Conservation (phyloP, 1,140 invertebrate species). For the Ceratoteleas bidentatus region DNA sequence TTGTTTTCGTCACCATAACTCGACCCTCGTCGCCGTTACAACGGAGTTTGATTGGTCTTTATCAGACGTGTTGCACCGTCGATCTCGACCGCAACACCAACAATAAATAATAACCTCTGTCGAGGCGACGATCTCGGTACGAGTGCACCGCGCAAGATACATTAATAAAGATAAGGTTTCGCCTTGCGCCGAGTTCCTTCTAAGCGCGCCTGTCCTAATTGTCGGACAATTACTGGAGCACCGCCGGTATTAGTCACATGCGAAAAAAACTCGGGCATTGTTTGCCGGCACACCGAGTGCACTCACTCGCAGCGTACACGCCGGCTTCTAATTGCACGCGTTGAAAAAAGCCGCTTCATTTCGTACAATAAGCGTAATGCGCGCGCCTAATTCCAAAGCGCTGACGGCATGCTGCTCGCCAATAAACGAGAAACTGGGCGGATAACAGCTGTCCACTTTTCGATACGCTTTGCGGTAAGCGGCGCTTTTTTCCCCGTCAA, state of each 20-base stretch:
- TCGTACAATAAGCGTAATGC: slow-evolving; percentile 54
- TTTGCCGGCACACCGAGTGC: slow-evolving; percentile 64
- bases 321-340: slow-evolving; percentile 70
- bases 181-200: slow-evolving; percentile 39
- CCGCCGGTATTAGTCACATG: slow-evolving; percentile 72
- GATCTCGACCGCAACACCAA: slow-evolving; percentile 31
- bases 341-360: slow-evolving; percentile 62
- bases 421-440: slow-evolving; percentile 36
- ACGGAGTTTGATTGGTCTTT: slow-evolving; percentile 45
- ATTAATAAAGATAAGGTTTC: slow-evolving; percentile 63
- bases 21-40: slow-evolving; percentile 18
- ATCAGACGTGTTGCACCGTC: slow-evolving; percentile 51
- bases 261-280: slow-evolving; percentile 73
- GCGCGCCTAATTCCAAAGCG: slow-evolving; percentile 40
- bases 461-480: slow-evolving; percentile 10
- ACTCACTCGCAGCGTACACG: slow-evolving; percentile 53
- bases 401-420: slow-evolving; percentile 33
- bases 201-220: slow-evolving; percentile 67
- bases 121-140: neutral
- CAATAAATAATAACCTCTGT: slow-evolving; percentile 39
- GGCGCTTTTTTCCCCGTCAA: neutral
- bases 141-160: slow-evolving; percentile 28
- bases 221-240: slow-evolving; percentile 72
- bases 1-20: slow-evolving; percentile 22
- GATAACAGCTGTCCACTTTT: slow-evolving; percentile 52